Conservation (phyloP, 2,888 invertebrate genomes). For the Thereva unica region DNA sequence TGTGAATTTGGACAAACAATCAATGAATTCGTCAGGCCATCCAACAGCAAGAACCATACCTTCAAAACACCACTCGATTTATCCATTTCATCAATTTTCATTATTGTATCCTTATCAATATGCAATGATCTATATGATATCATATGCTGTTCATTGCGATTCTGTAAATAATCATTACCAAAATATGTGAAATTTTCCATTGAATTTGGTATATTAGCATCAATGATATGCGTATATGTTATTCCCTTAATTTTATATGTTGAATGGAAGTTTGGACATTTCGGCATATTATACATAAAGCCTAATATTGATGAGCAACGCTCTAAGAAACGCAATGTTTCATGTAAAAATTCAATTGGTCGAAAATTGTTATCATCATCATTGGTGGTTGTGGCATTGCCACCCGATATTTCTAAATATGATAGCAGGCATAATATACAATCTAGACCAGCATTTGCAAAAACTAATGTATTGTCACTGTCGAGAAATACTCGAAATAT, state of each 20-base stretch:
- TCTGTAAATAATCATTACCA: constrained; percentile 64
- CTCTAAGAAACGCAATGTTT: constrained; percentile 82
- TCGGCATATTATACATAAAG: constrained; percentile 93
- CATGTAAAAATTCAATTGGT: constrained; percentile 60
- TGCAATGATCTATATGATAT: constrained; percentile 59
- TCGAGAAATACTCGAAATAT: constrained; percentile 92
- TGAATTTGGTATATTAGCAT: constrained; percentile 78
- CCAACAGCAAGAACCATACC: constrained; percentile 87
- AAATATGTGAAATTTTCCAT: constrained; percentile 71
- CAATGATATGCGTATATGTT: constrained; percentile 77
- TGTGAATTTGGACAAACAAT: constrained; percentile 87
- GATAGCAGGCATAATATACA: constrained; percentile 88
- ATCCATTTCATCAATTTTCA: constrained; percentile 65
- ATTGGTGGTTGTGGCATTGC: constrained; percentile 76
- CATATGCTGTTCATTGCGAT: constrained; percentile 68
- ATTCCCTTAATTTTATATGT: constrained; percentile 82
- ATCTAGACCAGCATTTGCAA: constrained; percentile 92
- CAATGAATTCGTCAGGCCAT: constrained; percentile 80
- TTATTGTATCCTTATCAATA: constrained; percentile 58
- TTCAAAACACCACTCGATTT: constrained; percentile 82
- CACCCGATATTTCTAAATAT: constrained; percentile 59
- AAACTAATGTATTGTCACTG: constrained; percentile 90
- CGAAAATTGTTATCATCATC: constrained; percentile 62
- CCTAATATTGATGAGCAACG: constrained; percentile 85
- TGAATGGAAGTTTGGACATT: constrained; percentile 89